Percentiles rank a stretch among this genome's conserved stretches.
Evolutionary conservation across 2,797 vertebrate species (phyloP).

Genomic region (Chromobotia macracanthus): DNA sequence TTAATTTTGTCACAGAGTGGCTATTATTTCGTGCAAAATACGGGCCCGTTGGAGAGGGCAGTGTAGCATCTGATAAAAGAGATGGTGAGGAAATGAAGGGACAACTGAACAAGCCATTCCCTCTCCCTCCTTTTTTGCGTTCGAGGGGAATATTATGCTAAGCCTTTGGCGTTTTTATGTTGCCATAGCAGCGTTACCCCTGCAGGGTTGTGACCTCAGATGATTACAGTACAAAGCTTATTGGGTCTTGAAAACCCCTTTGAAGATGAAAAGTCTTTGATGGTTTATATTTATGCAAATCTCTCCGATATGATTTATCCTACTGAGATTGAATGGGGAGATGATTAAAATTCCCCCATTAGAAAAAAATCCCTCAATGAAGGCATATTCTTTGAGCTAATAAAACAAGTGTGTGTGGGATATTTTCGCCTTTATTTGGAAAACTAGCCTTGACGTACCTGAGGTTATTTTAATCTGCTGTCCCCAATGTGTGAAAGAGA

Average conservation of each 20-base stretch:
- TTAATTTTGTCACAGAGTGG: slow-evolving; percentile 13
- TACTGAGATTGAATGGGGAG: slow-evolving; percentile 99
- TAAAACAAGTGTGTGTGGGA: slow-evolving; percentile 85
- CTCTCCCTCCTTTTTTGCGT: slow-evolving; percentile 80
- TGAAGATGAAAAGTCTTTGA: slow-evolving; percentile 99
- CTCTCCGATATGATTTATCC: slow-evolving; percentile 99
- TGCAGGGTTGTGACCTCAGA: slow-evolving; percentile 99
- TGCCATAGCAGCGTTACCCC: slow-evolving; percentile 99
- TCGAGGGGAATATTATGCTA: slow-evolving; percentile 91
- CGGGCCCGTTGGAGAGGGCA: neutral
- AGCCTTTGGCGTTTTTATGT: slow-evolving; percentile 99
- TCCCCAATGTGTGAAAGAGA: slow-evolving; percentile 75
- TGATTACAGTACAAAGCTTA: slow-evolving; percentile 99
- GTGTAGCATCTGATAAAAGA: slow-evolving; percentile 34
- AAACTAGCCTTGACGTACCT: slow-evolving; percentile 84
- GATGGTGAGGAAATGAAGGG: slow-evolving; percentile 71
- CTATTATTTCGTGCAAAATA: slow-evolving; percentile 1
- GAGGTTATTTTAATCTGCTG: slow-evolving; percentile 83
- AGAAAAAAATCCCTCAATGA: slow-evolving; percentile 91
- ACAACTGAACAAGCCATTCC: slow-evolving; percentile 83
- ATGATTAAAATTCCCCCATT: slow-evolving; percentile 99
- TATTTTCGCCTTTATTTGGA: slow-evolving; percentile 86
- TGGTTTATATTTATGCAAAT: slow-evolving; percentile 99
- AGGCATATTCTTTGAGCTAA: slow-evolving; percentile 89
- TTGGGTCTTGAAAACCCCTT: slow-evolving; percentile 99